Percentiles rank a stretch among this genome's conserved stretches.
phyloP scores from a whole-genome alignment of 2,797 vertebrate genomes.

The Scolopax rusticola region DNA sequence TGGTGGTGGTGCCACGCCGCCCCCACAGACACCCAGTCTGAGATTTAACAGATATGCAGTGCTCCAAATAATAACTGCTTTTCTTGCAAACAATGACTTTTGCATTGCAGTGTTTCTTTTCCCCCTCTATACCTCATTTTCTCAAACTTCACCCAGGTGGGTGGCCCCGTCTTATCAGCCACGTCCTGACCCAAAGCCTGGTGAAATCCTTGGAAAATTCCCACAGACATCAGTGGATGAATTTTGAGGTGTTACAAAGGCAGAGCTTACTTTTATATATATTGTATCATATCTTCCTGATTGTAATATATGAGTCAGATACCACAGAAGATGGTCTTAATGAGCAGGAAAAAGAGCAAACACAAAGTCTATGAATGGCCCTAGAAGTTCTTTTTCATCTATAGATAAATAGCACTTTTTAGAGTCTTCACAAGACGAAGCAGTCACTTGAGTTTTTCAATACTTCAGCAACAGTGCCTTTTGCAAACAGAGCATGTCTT shows the following conservation, averaged over 20 bases:
- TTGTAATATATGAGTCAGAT: neutral
- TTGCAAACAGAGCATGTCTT: neutral
- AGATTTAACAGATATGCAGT: neutral
- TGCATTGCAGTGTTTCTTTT: neutral
- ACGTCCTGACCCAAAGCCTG: neutral
- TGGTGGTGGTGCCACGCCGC: rapidly evolving
- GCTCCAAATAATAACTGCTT: neutral
- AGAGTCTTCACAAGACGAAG: neutral
- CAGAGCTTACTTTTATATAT: neutral
- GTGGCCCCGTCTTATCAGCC: rapidly evolving
- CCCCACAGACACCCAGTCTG: neutral
- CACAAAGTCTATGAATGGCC: neutral
- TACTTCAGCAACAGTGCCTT: neutral
- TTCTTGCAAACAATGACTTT: neutral
- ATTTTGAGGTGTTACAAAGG: rapidly evolving
- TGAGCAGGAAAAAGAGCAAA: neutral
- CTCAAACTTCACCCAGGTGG: neutral
- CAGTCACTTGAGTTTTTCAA: neutral
- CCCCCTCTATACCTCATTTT: neutral
- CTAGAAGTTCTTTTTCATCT: neutral
- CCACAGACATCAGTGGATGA: neutral
- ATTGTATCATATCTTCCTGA: rapidly evolving
- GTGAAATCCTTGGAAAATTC: neutral
- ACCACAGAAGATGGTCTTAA: neutral
- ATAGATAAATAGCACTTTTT: neutral